These are phyloP conservation scores for Megamerina dolium DNA, from an alignment of 2,888 invertebrate species.

Conservation along the genomic window DNA sequence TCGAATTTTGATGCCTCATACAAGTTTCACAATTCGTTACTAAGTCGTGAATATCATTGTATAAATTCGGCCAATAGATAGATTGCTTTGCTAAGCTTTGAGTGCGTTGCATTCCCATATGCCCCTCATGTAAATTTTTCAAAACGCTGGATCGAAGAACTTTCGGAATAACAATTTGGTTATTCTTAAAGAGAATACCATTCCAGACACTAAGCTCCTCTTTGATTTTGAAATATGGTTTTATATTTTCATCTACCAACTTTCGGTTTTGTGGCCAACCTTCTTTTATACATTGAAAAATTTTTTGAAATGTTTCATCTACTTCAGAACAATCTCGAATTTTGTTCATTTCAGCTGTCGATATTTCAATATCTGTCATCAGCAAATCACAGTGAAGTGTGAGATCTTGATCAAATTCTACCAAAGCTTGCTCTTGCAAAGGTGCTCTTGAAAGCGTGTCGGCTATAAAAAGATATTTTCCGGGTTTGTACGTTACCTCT, in stretches of 20 bases:
- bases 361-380: slow-evolving; percentile 13
- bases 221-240: slow-evolving; percentile 12
- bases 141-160: slow-evolving; percentile 8
- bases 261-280: slow-evolving; percentile 20
- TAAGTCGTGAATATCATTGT: slow-evolving; percentile 16
- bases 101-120: slow-evolving; percentile 13
- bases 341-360: slow-evolving; percentile 5
- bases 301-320: slow-evolving; percentile 11
- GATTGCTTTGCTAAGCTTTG: slow-evolving; percentile 11
- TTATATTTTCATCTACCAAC: slow-evolving; percentile 1
- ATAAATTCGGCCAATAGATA: slow-evolving; percentile 18
- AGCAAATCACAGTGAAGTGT: slow-evolving; percentile 19
- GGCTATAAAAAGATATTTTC: slow-evolving; percentile 18
- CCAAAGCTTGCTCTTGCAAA: slow-evolving; percentile 8
- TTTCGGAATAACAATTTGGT: slow-evolving; percentile 13
- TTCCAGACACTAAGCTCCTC: slow-evolving; percentile 16
- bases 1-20: slow-evolving; percentile 16
- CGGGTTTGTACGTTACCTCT: slow-evolving; percentile 16
- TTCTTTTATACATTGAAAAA: no score
- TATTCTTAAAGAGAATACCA: slow-evolving; percentile 12
- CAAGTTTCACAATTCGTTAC: no score
- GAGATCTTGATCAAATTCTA: slow-evolving; percentile 17
- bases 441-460: slow-evolving; percentile 52
- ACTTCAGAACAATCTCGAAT: slow-evolving; percentile 2
- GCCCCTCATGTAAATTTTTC: slow-evolving; percentile 8